Evolutionary conservation across 2,797 vertebrate genomes (phyloP).

Genomic region (Aotus griseimembra): DNA sequence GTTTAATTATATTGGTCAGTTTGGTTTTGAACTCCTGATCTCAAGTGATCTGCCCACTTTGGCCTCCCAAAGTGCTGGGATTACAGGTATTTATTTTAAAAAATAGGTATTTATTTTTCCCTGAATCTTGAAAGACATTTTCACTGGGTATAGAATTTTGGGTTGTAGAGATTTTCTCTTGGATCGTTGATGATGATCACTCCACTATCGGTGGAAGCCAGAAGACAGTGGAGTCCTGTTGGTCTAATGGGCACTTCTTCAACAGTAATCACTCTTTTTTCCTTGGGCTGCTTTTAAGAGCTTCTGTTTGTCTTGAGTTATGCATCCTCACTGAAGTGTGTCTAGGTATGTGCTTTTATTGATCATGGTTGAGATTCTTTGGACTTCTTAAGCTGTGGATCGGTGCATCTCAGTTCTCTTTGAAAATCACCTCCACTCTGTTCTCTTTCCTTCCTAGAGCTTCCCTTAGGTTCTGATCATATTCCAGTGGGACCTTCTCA

Average conservation of each 20-base stretch:
- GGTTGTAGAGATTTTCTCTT: neutral
- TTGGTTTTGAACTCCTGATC: neutral
- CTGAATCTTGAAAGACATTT: neutral
- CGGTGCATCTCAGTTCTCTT: neutral
- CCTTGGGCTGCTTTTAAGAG: neutral
- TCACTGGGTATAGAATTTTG: neutral
- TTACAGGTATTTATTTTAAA: neutral
- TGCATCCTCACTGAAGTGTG: neutral
- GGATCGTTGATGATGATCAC: neutral
- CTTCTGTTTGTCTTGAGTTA: neutral
- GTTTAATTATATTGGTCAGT: neutral
- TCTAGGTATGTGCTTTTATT: neutral
- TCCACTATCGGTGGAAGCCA: neutral
- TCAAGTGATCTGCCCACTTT: neutral
- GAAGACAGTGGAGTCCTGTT: neutral
- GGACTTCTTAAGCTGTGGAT: neutral
- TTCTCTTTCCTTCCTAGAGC: neutral
- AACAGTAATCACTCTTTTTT: neutral
- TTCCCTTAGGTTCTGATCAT: neutral
- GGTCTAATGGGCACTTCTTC: neutral
- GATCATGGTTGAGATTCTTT: neutral
- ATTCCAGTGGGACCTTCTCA: neutral
- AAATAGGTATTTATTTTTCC: neutral
- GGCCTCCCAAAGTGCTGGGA: neutral
- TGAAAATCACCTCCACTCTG: neutral